These are phyloP conservation scores for Ganaspis brasiliensis DNA, from an alignment of 2,888 invertebrate species.

Conservation along the genomic window DNA sequence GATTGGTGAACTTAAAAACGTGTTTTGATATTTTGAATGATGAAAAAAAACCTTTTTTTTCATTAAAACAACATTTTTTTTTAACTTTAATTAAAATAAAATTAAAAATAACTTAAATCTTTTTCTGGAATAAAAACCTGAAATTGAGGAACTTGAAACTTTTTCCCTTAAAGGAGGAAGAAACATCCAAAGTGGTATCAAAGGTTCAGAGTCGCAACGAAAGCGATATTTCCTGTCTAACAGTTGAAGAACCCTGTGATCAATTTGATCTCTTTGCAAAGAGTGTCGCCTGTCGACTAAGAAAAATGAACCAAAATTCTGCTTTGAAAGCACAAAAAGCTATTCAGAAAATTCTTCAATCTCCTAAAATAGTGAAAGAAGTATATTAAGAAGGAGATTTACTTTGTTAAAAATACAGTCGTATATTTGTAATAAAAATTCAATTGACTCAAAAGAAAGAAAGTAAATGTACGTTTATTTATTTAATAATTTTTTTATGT, in stretches of 20 bases:
- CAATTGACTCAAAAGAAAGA: neutral
- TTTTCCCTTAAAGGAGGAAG: neutral
- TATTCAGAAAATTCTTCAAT: slow-evolving; percentile 62
- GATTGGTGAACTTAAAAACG: too few species aligned
- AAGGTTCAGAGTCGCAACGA: neutral
- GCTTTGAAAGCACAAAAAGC: slow-evolving; percentile 60
- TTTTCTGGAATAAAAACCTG: neutral
- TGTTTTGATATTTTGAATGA: too few species aligned
- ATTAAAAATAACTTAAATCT: too few species aligned
- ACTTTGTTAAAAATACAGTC: neutral
- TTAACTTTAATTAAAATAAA: too few species aligned
- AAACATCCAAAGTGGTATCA: slow-evolving; percentile 2
- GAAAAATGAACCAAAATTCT: slow-evolving; percentile 55
- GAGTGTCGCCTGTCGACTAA: slow-evolving; percentile 59
- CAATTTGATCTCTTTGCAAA: slow-evolving; percentile 64
- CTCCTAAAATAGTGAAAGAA: neutral
- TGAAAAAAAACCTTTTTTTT: too few species aligned
- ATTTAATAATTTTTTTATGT: too few species aligned
- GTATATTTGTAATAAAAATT: too few species aligned
- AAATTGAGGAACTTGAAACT: neutral
- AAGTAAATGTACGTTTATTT: too few species aligned
- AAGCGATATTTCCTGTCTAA: slow-evolving; percentile 44
- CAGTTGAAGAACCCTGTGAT: slow-evolving; percentile 53
- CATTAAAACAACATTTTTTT: too few species aligned
- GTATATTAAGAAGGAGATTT: neutral